Conservation (phyloP, 2,797 vertebrate genomes). For the Rachycentron canadum region DNA sequence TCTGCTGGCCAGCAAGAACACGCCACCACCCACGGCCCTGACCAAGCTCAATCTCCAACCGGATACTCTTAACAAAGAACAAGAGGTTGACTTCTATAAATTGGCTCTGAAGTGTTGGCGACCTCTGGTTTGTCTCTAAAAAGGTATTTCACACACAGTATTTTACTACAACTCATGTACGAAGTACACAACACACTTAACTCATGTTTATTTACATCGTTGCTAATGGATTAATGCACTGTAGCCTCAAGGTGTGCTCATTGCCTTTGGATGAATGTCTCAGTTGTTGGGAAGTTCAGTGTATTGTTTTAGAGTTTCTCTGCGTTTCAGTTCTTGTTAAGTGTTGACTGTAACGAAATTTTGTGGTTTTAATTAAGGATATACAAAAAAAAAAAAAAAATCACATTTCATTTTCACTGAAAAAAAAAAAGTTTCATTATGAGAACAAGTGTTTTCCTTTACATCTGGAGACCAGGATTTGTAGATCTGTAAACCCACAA, state of each 20-base stretch:
- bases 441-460: no score
- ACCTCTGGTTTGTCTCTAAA: not conserved
- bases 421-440: no score
- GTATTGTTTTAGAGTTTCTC: no score
- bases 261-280: slow-evolving; percentile 38
- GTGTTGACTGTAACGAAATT: no score
- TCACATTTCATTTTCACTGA: no score
- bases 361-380: no score
- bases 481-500: no score
- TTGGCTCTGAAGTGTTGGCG: not conserved
- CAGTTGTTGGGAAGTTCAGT: slow-evolving; percentile 18
- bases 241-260: not conserved
- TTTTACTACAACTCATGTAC: not conserved
- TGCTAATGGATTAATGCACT: slow-evolving; percentile 3
- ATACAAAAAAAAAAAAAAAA: no score
- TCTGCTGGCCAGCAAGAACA: slow-evolving; percentile 75
- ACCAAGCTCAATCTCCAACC: slow-evolving; percentile 42
- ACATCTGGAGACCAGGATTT: no score
- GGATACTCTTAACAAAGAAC: slow-evolving; percentile 9
- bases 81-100: slow-evolving; percentile 21
- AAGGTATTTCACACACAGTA: not conserved
- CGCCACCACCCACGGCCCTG: slow-evolving; percentile 57
- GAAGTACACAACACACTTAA: not conserved
- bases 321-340: no score
- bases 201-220: not conserved